Evolutionary conservation across 2,888 invertebrate genomes (phyloP).

Genomic region (Megalurothrips usitatus): DNA sequence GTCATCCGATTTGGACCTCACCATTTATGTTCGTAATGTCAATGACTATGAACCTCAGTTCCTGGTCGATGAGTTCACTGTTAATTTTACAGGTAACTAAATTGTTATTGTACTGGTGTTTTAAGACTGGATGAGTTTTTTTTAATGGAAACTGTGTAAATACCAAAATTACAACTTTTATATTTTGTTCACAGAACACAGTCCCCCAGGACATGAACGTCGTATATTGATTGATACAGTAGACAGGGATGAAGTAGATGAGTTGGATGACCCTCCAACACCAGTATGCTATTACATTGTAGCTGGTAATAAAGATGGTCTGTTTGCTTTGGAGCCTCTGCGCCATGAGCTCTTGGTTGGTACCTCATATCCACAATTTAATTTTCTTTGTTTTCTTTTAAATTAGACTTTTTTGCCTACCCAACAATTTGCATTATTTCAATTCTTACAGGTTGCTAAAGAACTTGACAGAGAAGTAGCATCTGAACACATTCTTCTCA

Average conservation of each 20-base stretch:
- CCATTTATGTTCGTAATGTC: conserved; percentile 81
- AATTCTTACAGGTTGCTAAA: conserved; percentile 49
- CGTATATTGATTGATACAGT: conserved; percentile 72
- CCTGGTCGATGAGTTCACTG: conserved; percentile 61
- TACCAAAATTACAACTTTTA: not conserved
- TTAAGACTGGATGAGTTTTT: not conserved
- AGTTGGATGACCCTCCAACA: conserved; percentile 71
- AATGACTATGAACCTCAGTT: conserved; percentile 88
- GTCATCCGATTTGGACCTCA: conserved; percentile 80
- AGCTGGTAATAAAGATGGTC: conserved; percentile 69
- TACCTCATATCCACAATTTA: too few species aligned
- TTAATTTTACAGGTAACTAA: conserved; percentile 64
- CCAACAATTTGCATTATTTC: not conserved
- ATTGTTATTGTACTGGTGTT: not conserved
- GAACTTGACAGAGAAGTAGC: conserved; percentile 71
- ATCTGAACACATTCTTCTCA: conserved; percentile 62
- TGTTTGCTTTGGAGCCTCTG: conserved; percentile 67
- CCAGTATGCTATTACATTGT: conserved; percentile 91
- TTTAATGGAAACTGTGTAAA: conserved; percentile 22
- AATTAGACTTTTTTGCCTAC: too few species aligned
- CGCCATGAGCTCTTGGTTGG: conserved; percentile 64
- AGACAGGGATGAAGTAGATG: conserved; percentile 73
- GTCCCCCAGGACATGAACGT: conserved; percentile 59
- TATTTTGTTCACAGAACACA: conserved; percentile 52
- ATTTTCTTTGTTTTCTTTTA: too few species aligned